These are phyloP conservation scores for Sebastes itinus DNA, from an alignment of 2,797 vertebrate species.

Conservation along the genomic window DNA sequence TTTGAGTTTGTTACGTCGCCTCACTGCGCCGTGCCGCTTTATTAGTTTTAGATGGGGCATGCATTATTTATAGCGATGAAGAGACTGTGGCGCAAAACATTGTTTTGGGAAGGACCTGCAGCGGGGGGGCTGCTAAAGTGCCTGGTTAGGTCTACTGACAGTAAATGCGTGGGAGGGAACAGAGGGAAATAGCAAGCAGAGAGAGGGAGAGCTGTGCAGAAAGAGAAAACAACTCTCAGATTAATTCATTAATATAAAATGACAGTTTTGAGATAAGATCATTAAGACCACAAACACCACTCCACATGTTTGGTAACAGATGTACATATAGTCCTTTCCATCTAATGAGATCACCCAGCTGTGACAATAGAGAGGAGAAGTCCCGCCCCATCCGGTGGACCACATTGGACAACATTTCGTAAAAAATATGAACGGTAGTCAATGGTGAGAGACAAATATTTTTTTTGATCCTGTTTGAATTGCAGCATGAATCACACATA, in stretches of 20 bases:
- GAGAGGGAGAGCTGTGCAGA: neutral
- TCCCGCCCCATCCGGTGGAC: too few relatives aligned
- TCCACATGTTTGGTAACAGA: neutral
- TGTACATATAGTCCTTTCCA: neutral
- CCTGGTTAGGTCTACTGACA: conserved; percentile 51
- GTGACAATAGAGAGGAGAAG: too few relatives aligned
- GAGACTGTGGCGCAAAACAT: conserved; percentile 30
- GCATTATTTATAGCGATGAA: conserved; percentile 70
- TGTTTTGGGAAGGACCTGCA: conserved; percentile 44
- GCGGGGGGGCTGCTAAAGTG: conserved; percentile 41
- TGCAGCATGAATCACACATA: too few relatives aligned
- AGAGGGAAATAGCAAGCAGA: conserved; percentile 13
- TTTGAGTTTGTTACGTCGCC: conserved; percentile 15
- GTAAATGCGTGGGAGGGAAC: conserved; percentile 40
- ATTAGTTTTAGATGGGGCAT: conserved; percentile 62
- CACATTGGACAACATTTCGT: too few relatives aligned
- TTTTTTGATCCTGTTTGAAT: too few relatives aligned
- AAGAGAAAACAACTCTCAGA: conserved; percentile 3
- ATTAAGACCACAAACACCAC: neutral
- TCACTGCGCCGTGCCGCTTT: conserved; percentile 21
- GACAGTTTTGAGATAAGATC: conserved; percentile 16
- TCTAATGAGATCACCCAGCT: neutral
- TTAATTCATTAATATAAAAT: neutral
- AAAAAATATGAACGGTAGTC: too few relatives aligned
- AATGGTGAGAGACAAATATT: too few relatives aligned